A percentile compares a stretch with the other conserved stretches of the same genome.
phyloP scores from a whole-genome alignment of 2,797 vertebrate genomes.

The Eutrigla gurnardus region DNA sequence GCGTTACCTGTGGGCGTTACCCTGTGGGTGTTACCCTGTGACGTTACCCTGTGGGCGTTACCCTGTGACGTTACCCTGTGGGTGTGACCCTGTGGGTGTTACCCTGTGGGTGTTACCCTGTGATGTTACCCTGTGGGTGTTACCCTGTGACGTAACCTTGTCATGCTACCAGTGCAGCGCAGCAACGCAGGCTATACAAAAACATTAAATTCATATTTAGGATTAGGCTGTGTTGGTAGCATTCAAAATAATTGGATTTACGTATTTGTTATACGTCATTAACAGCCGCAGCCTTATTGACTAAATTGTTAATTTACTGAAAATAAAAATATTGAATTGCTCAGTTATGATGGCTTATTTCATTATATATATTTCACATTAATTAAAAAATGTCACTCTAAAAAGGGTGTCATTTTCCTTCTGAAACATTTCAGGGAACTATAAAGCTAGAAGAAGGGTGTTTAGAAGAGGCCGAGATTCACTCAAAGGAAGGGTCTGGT shows the following conservation, averaged over 20 bases:
- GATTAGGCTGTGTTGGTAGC: not conserved
- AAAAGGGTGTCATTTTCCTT: not conserved
- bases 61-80: not conserved
- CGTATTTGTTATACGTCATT: not conserved
- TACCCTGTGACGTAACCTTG: not conserved
- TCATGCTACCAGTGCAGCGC: not conserved
- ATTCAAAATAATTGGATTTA: not conserved
- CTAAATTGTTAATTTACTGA: not conserved
- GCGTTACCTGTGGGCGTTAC: not conserved
- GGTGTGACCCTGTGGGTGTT: too few relatives aligned
- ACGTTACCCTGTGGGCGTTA: not conserved
- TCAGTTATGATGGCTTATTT: not conserved
- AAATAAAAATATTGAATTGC: not conserved
- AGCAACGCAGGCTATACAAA: too few relatives aligned
- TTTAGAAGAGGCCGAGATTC: conserved; percentile 18
- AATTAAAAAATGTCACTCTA: too few relatives aligned
- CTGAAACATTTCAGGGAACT: not conserved
- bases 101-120: not conserved
- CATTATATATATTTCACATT: not conserved
- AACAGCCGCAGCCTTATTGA: not conserved
- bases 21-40: too few relatives aligned
- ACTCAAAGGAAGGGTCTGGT: conserved; percentile 47
- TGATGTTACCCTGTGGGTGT: not conserved
- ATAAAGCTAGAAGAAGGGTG: conserved; percentile 9
- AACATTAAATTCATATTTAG: not conserved